Evolutionary conservation across 1,140 invertebrate species (phyloP).

Genomic region (Onthophagus taurus): DNA sequence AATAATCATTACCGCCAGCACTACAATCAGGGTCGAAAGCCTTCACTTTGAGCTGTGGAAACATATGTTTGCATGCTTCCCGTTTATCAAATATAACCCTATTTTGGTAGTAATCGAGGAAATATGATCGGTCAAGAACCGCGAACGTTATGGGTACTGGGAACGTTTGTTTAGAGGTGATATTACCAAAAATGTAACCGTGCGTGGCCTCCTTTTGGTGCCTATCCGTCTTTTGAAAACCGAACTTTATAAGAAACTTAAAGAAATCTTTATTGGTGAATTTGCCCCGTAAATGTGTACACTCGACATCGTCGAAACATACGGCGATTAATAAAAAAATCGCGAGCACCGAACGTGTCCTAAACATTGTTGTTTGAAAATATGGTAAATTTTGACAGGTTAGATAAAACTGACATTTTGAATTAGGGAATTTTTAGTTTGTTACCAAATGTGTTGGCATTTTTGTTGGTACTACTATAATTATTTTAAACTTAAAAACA

Average conservation of each 20-base stretch:
- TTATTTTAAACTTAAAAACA: too few species aligned
- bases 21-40: slow-evolving; percentile 79
- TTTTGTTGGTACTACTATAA: too few species aligned
- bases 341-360: slow-evolving; percentile 21
- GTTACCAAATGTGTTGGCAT: too few species aligned
- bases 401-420: slow-evolving; percentile 6
- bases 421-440: too few species aligned
- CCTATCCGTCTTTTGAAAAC: slow-evolving; percentile 91
- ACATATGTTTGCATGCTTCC: slow-evolving; percentile 73
- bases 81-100: slow-evolving; percentile 49
- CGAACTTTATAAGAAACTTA: slow-evolving; percentile 88
- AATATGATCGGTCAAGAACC: slow-evolving; percentile 76
- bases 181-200: slow-evolving; percentile 93
- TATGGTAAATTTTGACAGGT: slow-evolving; percentile 21
- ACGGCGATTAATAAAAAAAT: slow-evolving; percentile 20
- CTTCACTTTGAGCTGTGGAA: slow-evolving; percentile 66
- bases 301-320: slow-evolving; percentile 21
- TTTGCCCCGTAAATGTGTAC: slow-evolving; percentile 51
- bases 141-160: slow-evolving; percentile 69
- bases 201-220: slow-evolving; percentile 69
- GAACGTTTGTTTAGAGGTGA: slow-evolving; percentile 61
- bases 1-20: slow-evolving; percentile 67
- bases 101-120: slow-evolving; percentile 82
- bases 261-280: slow-evolving; percentile 72
- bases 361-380: slow-evolving; percentile 28